Evolutionary conservation across 2,113 vertebrate species (phyloP).

Genomic region (Caranx melampygus): DNA sequence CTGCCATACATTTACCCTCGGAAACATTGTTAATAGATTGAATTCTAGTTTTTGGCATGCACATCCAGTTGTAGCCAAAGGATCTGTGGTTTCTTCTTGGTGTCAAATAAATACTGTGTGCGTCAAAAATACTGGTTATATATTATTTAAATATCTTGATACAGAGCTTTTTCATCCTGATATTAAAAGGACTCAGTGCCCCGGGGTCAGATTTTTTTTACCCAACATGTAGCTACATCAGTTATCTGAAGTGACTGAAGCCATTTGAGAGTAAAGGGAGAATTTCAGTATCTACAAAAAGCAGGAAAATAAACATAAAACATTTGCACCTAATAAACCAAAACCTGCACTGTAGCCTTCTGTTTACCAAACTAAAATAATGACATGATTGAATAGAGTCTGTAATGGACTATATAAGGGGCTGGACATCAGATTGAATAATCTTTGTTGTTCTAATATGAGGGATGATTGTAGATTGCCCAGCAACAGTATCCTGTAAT

Average conservation of each 20-base stretch:
- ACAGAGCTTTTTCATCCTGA: not conserved
- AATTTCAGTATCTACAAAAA: too few relatives aligned
- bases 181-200: too few relatives aligned
- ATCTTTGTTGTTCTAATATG: not conserved
- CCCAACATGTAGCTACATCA: not conserved
- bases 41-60: not conserved
- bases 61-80: not conserved
- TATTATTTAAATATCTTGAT: not conserved
- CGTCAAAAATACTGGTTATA: not conserved
- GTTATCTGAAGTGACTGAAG: not conserved
- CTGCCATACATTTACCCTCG: not conserved
- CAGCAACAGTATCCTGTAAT: fast-evolving
- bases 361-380: not conserved
- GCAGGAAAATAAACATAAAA: not conserved
- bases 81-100: not conserved
- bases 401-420: not conserved
- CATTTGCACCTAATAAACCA: not conserved
- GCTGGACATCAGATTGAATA: not conserved
- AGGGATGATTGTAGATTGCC: not conserved
- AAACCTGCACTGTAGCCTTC: not conserved
- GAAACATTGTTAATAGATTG: not conserved
- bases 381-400: not conserved
- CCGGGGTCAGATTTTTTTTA: not conserved
- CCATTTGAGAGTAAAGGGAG: too few relatives aligned
- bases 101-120: not conserved